Evolutionary conservation across 1,140 invertebrate genomes (phyloP), one percentile per base, ranked within the genome.

Genomic region (Lanistes nyassanus): DNA sequence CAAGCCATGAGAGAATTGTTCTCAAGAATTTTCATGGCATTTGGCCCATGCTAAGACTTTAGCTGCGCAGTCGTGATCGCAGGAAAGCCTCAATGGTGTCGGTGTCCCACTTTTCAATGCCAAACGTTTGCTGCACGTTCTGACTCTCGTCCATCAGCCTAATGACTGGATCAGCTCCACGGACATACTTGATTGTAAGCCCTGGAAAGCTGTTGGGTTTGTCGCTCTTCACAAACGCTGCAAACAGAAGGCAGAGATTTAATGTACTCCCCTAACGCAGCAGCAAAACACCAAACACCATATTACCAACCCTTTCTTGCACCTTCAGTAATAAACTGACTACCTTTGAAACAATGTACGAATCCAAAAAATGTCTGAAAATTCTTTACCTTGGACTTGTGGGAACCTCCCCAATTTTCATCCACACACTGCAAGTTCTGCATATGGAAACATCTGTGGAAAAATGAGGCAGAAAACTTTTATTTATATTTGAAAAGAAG

Each of bases 31-130:
- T 72, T n/a, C 36, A 72, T 72, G 42, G 36, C 70, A 72, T 29
- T 56, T 72, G 58, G 70, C n/a, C n/a, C 2, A 5, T 0, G 42
- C 37, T 39, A 74, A 4, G 13, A 72, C 36, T 74, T 78, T 87
- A 87, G 53, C 85, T 79, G 42, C 80, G 81, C 76, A 98, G 90
- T 92, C 96, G 94, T 55, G 95, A 95, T 55, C 93, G 93, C 51
- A 98, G 92, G 90, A 98, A 98, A 90, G 98, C 97, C 89, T 97
- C 95, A 0, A 98, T 94, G 19, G 96, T 95, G 85, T 99, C 97
- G 9, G 97, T 98, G 87, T 98, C 95, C 97, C 97, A 99, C 88
- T 97, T 97, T 80, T 97, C 96, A 87, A 98, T 98, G 55, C 96
- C 95, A 5, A 98, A 92, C 64, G 94, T 94, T 89, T 92, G 84